These are phyloP conservation scores for Salarias fasciatus DNA, from an alignment of 2,797 vertebrate species.

Conservation along the genomic window DNA sequence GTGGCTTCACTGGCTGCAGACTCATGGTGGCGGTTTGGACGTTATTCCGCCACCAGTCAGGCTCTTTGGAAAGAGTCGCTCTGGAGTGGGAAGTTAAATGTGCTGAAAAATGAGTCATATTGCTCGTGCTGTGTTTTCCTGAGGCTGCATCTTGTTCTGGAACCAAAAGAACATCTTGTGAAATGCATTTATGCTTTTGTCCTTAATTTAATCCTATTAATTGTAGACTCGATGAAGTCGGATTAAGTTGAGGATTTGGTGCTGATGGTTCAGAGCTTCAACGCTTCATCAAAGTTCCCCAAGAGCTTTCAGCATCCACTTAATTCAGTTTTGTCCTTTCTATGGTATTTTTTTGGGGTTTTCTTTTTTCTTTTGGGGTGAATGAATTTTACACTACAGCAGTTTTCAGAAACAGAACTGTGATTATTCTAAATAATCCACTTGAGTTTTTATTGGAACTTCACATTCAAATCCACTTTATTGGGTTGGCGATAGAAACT, in stretches of 20 bases:
- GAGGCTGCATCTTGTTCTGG: slow-evolving; percentile 33
- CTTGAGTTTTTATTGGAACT: slow-evolving; percentile 16
- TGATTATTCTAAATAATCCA: slow-evolving; percentile 5
- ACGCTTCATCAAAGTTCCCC: not conserved
- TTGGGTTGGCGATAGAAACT: slow-evolving; percentile 1
- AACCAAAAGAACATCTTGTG: not conserved
- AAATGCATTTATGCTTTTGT: slow-evolving; percentile 18
- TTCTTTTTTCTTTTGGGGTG: not conserved
- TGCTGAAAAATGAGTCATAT: slow-evolving; percentile 60
- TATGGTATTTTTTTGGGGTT: slow-evolving; percentile 5
- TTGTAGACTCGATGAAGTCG: slow-evolving; percentile 21
- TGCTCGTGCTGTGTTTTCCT: slow-evolving; percentile 30
- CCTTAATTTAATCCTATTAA: slow-evolving; percentile 21
- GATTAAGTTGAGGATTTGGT: slow-evolving; percentile 16
- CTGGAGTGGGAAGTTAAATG: slow-evolving; percentile 62
- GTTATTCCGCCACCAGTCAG: slow-evolving; percentile 64
- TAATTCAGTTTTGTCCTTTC: slow-evolving; percentile 2
- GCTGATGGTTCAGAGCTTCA: slow-evolving; percentile 33
- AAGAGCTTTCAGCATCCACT: not conserved
- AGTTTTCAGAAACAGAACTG: slow-evolving; percentile 12
- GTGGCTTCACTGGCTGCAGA: slow-evolving; percentile 53
- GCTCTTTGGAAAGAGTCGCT: slow-evolving; percentile 53
- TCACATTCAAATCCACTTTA: slow-evolving; percentile 4
- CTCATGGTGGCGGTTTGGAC: slow-evolving; percentile 57
- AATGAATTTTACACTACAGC: slow-evolving; percentile 1